Evolutionary conservation across 2,888 invertebrate genomes (phyloP).

Genomic region (Merodon equestris): DNA sequence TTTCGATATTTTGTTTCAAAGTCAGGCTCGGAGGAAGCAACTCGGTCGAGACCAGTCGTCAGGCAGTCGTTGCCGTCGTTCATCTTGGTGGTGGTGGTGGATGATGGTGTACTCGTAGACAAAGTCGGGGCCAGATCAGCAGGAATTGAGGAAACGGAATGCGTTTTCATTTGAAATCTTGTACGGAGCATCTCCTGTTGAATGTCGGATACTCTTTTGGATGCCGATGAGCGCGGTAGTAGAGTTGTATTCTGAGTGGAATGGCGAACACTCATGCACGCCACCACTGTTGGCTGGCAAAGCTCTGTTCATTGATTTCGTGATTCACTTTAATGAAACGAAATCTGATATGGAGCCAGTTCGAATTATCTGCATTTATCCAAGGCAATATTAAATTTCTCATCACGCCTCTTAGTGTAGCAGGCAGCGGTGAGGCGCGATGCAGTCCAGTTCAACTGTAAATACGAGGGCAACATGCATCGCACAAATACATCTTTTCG

Average conservation of each 20-base stretch:
- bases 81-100: too few relatives aligned
- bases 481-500: constrained; percentile 10
- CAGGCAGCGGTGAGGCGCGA: constrained; percentile 24
- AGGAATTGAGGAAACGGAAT: constrained; percentile 65
- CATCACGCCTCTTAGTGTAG: constrained; percentile 59
- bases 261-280: constrained; percentile 57
- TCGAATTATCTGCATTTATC: constrained; percentile 69
- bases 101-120: too few relatives aligned
- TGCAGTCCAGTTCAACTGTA: constrained; percentile 43
- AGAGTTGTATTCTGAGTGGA: constrained; percentile 35
- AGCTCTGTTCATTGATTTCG: constrained; percentile 72
- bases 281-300: constrained; percentile 50
- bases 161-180: constrained; percentile 68
- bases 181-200: constrained; percentile 60
- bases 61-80: too few relatives aligned
- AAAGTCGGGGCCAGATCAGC: constrained; percentile 6
- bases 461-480: constrained; percentile 21
- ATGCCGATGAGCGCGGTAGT: neutral
- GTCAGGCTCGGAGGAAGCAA: constrained; percentile 25
- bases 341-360: constrained; percentile 76
- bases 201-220: constrained; percentile 19
- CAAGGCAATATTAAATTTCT: constrained; percentile 69
- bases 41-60: constrained; percentile 12
- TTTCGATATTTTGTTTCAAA: constrained; percentile 68
- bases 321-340: constrained; percentile 79